Base-by-base conservation (phyloP, 2,113 vertebrate species). In the Cyprinodon variegatus region DNA sequence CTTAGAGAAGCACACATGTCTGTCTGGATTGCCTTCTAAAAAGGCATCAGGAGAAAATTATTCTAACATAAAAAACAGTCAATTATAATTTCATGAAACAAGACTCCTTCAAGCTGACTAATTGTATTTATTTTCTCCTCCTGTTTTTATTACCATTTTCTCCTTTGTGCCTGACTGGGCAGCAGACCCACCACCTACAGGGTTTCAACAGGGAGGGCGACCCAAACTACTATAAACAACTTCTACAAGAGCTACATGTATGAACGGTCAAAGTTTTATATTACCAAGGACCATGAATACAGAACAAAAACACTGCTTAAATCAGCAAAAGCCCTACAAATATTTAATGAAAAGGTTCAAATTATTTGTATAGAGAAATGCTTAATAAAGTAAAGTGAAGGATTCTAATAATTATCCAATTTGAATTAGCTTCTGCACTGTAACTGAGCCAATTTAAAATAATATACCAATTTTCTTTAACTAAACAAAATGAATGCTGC, bases 161-260 rank as follows among this genome's bases (percentile, higher is more conserved):
- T 50, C 45, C 29, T 72, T 65, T 77, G 39, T 82, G 22, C 53
- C 59, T 82, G 86, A 73, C 46, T 86, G 98, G 97, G 97, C 98
- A 76, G 93, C 88, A 87, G 96, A 96, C 2, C 98, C 98, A n/a
- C 96, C 96, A 40, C 41, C 87, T 43, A 95, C 96, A 13, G 96
- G 83, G 96, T 96, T 3, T 96, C 96, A 90, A 95, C n/a, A 92
- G 69, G 95, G 96, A 86, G 94, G 96, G 74, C 95, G 95, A 22
- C 81, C 92, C 67, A 96, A 96, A 86, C 95, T 95, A 29, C 29
- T 29, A 29, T 29, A 10, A 98, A 96, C 14, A 91, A 87, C 2
- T 99, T 99, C 82, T 95, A 97, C 72, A 98, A 95, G 90, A 96
- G 95, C 90, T 99, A 97, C 38, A 95, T 98, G n/a, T 91, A 96